Evolutionary conservation across 2,888 invertebrate genomes (phyloP).

Genomic region (Anoplius nigerrimus): DNA sequence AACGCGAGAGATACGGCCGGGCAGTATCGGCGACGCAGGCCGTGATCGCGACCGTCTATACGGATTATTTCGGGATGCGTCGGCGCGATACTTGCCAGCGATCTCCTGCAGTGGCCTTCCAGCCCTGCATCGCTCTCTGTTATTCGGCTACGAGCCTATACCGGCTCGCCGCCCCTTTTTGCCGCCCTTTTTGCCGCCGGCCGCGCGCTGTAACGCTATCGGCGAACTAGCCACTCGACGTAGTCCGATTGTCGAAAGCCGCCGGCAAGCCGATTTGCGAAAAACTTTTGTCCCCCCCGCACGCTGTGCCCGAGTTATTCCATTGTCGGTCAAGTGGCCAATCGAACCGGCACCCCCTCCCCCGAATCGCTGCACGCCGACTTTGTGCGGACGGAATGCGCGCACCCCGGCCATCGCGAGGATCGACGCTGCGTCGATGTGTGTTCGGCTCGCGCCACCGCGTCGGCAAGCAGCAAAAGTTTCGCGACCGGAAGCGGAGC

Average conservation of each 20-base stretch:
- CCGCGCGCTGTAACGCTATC: too few species aligned
- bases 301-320: slow-evolving; percentile 16
- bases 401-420: slow-evolving; percentile 17
- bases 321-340: slow-evolving; percentile 27
- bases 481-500: background rate
- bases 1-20: too few species aligned
- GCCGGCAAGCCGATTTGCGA: slow-evolving; percentile 1
- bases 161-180: too few species aligned
- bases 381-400: slow-evolving; percentile 1
- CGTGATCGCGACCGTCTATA: too few species aligned
- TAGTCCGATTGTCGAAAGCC: slow-evolving; percentile 3
- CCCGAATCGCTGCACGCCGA: background rate
- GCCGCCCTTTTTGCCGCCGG: too few species aligned
- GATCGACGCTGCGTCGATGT: background rate
- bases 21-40: too few species aligned
- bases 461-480: background rate
- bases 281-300: slow-evolving; percentile 20
- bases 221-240: background rate
- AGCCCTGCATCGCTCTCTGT: too few species aligned
- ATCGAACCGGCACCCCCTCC: slow-evolving; percentile 11
- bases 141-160: too few species aligned
- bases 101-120: too few species aligned
- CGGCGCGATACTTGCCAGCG: too few species aligned
- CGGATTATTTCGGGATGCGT: too few species aligned
- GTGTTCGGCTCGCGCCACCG: background rate